phyloP scores from a whole-genome alignment of 2,113 vertebrate genomes.

The Tetrao urogallus region DNA sequence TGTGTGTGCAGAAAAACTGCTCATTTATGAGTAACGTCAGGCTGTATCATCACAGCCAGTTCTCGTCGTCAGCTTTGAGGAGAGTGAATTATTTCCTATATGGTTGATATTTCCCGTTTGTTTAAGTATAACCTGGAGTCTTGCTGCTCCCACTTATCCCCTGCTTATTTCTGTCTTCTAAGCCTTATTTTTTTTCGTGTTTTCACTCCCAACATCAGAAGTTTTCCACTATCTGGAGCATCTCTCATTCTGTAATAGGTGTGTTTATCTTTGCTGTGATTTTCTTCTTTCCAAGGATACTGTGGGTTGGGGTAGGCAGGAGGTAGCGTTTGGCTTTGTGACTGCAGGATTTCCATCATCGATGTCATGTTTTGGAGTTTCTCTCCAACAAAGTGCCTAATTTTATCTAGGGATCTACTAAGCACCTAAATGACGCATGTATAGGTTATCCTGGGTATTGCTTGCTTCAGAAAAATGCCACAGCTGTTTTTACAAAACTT shows the following conservation, averaged over 20 bases:
- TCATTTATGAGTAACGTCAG: rapidly evolving
- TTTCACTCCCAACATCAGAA: rapidly evolving
- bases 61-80: not conserved
- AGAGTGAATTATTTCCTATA: not conserved
- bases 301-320: rapidly evolving
- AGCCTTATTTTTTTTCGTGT: not conserved
- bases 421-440: not conserved
- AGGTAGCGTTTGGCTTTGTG: rapidly evolving
- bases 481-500: not conserved
- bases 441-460: rapidly evolving
- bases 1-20: rapidly evolving
- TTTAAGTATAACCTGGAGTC: not conserved
- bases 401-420: not conserved
- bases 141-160: not conserved
- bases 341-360: rapidly evolving
- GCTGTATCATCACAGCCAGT: not conserved
- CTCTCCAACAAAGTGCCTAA: rapidly evolving
- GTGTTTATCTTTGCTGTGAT: not conserved
- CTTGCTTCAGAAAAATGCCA: not conserved
- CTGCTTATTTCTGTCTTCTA: not conserved
- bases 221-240: not conserved
- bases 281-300: not conserved
- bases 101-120: not conserved
- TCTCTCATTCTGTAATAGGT: rapidly evolving
- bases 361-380: rapidly evolving